A percentile compares a stretch with the other conserved stretches of the same genome.
Conservation (phyloP, 2,113 vertebrate genomes). For the Alligator sinensis region DNA sequence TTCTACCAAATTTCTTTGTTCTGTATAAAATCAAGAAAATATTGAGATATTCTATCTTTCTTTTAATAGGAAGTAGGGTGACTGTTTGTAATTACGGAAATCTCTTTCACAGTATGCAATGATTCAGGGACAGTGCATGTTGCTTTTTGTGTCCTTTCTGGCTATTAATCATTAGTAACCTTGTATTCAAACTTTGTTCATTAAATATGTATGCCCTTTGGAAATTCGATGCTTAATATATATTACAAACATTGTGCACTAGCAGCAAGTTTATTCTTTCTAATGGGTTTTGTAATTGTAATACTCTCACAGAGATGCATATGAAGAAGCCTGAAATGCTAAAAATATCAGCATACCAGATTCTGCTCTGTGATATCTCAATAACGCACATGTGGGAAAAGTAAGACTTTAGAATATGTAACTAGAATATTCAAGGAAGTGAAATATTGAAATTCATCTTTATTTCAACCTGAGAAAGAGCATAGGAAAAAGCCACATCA, state of each 20-base stretch:
- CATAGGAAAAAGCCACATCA: not conserved
- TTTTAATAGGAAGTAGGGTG: constrained; percentile 22
- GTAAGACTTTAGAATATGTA: constrained; percentile 41
- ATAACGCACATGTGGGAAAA: constrained; percentile 47
- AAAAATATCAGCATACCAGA: constrained; percentile 51
- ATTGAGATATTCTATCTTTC: not conserved
- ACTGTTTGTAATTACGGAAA: constrained; percentile 34
- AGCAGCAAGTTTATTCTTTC: constrained; percentile 68
- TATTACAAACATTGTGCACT: constrained; percentile 37
- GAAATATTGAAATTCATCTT: constrained; percentile 57
- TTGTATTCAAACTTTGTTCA: constrained; percentile 65
- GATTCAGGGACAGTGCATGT: constrained; percentile 27
- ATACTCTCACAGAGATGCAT: constrained; percentile 20
- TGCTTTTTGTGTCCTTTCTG: constrained; percentile 47
- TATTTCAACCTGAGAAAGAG: constrained; percentile 17
- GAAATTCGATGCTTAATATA: constrained; percentile 60
- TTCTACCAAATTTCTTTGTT: not conserved
- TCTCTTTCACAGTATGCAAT: constrained; percentile 4
- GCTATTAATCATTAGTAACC: constrained; percentile 67
- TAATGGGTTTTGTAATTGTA: constrained; percentile 74
- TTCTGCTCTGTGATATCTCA: constrained; percentile 14
- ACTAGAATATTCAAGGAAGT: constrained; percentile 16
- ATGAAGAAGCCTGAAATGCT: constrained; percentile 23
- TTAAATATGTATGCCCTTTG: constrained; percentile 76
- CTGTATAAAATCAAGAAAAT: not conserved